phyloP scores from a whole-genome alignment of 2,113 vertebrate species.

The Panthera leo region DNA sequence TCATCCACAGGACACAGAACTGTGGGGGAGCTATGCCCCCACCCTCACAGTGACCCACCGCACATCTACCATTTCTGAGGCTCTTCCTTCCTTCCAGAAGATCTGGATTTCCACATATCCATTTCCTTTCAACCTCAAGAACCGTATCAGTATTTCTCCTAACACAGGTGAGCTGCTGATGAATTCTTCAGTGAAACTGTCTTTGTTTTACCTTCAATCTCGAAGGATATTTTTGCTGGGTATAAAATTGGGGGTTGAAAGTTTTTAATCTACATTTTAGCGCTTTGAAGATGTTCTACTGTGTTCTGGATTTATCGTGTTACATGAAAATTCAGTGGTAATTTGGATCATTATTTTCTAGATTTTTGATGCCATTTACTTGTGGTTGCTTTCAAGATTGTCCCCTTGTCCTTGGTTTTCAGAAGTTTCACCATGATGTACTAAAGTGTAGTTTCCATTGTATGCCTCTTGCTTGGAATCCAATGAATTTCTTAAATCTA shows the following conservation, averaged over 20 bases:
- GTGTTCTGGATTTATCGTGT: neutral
- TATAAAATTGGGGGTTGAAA: neutral
- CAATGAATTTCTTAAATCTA: neutral
- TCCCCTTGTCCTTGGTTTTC: neutral
- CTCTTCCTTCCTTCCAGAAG: neutral
- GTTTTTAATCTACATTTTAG: neutral
- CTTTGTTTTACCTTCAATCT: neutral
- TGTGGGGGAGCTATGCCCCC: neutral
- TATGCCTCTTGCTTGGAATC: neutral
- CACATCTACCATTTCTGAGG: no score
- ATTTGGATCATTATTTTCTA: neutral
- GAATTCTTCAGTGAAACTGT: neutral
- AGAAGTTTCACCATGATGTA: neutral
- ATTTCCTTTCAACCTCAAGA: neutral
- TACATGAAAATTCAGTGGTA: neutral
- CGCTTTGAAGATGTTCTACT: neutral
- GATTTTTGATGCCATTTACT: neutral
- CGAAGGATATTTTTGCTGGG: neutral
- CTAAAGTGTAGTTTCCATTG: neutral
- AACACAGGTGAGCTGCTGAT: neutral
- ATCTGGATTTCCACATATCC: neutral
- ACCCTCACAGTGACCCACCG: rapidly evolving
- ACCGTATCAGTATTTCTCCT: neutral
- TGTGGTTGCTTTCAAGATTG: neutral
- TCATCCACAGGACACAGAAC: neutral